These are phyloP conservation scores for Microcebus lehilahytsara DNA, from an alignment of 2,113 vertebrate genomes.

Conservation along the genomic window DNA sequence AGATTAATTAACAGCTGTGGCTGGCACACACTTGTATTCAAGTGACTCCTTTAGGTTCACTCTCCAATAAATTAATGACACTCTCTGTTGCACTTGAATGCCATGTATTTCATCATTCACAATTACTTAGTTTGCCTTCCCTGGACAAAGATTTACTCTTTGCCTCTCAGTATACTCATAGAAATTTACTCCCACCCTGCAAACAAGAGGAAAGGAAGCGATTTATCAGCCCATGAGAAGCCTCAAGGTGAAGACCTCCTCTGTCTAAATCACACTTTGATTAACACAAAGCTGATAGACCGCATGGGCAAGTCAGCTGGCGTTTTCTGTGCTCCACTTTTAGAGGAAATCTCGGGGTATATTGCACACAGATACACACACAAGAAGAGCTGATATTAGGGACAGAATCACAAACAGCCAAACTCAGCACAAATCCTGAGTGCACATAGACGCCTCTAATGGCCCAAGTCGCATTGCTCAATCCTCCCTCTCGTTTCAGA, in stretches of 20 bases:
- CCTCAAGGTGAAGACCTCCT: not conserved
- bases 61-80: not conserved
- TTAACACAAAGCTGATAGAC: not conserved
- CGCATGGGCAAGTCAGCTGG: not conserved
- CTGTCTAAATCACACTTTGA: not conserved
- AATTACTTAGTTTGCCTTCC: not conserved
- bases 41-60: not conserved
- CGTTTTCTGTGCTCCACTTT: not conserved
- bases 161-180: not conserved
- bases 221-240: not conserved
- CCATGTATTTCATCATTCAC: not conserved
- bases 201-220: not conserved
- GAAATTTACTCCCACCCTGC: not conserved
- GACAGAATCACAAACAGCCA: not conserved
- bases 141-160: not conserved
- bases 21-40: not conserved
- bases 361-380: not conserved
- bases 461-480: not conserved
- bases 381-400: not conserved
- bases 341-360: not conserved
- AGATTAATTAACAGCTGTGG: not conserved
- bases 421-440: not conserved
- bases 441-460: rapidly evolving
- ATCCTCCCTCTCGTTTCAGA: not conserved
- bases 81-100: not conserved